phyloP scores from a whole-genome alignment of 2,888 invertebrate species.

The Pogonocherus hispidulus region DNA sequence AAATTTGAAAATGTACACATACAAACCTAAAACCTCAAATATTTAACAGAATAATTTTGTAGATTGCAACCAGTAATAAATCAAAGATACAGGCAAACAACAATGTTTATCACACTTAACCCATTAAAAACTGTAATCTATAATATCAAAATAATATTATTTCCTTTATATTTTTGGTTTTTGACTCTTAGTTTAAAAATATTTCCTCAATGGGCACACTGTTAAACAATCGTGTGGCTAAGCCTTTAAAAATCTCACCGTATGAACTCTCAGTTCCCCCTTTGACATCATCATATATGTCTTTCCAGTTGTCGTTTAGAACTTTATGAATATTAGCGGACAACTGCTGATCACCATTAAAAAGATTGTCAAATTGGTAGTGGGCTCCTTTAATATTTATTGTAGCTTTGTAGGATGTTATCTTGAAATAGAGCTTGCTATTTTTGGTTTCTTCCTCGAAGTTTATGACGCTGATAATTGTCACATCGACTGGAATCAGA shows the following conservation, averaged over 20 bases:
- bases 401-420: conserved; percentile 32
- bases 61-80: too few species aligned
- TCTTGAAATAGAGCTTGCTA: conserved; percentile 23
- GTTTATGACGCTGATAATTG: conserved; percentile 22
- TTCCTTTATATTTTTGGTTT: too few species aligned
- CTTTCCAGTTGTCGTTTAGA: conserved; percentile 53
- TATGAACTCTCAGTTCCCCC: not conserved
- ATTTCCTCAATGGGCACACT: conserved; percentile 35
- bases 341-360: conserved; percentile 51
- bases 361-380: conserved; percentile 51
- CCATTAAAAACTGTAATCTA: too few species aligned
- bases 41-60: too few species aligned
- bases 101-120: too few species aligned
- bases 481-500: conserved; percentile 13
- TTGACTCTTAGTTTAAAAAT: not conserved
- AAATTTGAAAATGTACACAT: too few species aligned
- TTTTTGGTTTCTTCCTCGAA: conserved; percentile 41
- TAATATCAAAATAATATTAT: too few species aligned
- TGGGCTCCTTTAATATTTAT: conserved; percentile 28
- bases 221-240: not conserved
- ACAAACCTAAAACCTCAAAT: too few species aligned
- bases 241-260: not conserved
- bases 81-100: too few species aligned
- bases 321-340: conserved; percentile 47
- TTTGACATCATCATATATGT: conserved; percentile 33